Percentiles rank a stretch among this genome's conserved stretches.
Conservation (phyloP, 2,113 vertebrate species). For the Pachyramphus minor region DNA sequence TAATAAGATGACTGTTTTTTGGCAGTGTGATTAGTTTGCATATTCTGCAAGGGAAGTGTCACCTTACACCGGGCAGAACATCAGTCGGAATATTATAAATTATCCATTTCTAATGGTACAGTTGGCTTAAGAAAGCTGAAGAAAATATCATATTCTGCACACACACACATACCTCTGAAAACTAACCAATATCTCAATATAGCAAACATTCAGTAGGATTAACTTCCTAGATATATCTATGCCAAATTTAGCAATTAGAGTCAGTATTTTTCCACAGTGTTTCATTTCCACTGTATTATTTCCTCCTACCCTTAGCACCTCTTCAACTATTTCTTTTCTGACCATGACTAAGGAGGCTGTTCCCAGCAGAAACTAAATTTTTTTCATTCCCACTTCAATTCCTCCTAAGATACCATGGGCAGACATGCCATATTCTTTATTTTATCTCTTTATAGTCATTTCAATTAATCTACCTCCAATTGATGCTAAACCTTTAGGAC, state of each 20-base stretch:
- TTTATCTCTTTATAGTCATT: not conserved
- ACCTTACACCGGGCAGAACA: not conserved
- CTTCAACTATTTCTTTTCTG: not conserved
- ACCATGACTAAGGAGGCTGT: not conserved
- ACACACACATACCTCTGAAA: not conserved
- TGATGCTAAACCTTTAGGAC: not conserved
- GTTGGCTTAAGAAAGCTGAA: not conserved
- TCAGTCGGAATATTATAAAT: not conserved
- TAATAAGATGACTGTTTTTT: not conserved
- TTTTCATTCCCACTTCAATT: not conserved
- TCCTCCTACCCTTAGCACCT: not conserved
- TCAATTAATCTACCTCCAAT: not conserved
- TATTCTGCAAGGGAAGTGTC: not conserved
- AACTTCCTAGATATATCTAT: not conserved
- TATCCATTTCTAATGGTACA: not conserved
- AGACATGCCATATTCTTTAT: not conserved
- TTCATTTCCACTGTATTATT: not conserved
- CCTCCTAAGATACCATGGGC: not conserved
- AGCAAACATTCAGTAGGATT: slow-evolving; percentile 9
- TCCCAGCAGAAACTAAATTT: not conserved
- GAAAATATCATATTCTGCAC: not conserved
- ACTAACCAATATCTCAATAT: not conserved
- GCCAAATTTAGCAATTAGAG: slow-evolving; percentile 8
- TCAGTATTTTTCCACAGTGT: not conserved
- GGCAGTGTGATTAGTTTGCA: not conserved